These are phyloP conservation scores for Drosophila tropicalis DNA, from an alignment of 1,140 invertebrate genomes.

Conservation along the genomic window DNA sequence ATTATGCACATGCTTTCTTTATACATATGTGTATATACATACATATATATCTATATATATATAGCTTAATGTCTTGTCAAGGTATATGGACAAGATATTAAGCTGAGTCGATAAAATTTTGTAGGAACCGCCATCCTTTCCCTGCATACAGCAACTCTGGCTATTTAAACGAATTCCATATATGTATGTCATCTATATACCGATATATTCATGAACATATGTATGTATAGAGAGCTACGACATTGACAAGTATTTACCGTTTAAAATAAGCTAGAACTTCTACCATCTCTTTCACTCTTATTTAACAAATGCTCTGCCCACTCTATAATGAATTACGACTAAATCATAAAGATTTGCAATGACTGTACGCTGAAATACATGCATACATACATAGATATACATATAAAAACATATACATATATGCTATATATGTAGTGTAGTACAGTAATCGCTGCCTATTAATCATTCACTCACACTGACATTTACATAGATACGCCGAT, in stretches of 20 bases:
- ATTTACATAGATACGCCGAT: not conserved
- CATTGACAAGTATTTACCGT: not conserved
- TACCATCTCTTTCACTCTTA: constrained; percentile 47
- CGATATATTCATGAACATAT: not conserved
- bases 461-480: not conserved
- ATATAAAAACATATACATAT: constrained; percentile 6
- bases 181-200: no score
- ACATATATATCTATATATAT: constrained; percentile 10
- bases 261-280: not conserved
- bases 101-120: constrained; percentile 5
- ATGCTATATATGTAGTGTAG: not conserved
- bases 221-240: not conserved
- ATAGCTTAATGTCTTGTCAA: no score
- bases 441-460: not conserved
- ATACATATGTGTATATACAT: not conserved
- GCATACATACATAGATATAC: not conserved
- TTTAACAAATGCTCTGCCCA: constrained; percentile 21
- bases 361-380: not conserved
- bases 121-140: not conserved
- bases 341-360: constrained; percentile 29
- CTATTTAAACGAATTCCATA: not conserved
- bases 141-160: not conserved
- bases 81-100: constrained; percentile 22
- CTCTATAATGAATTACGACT: no score
- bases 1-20: no score